Evolutionary conservation across 2,888 invertebrate species (phyloP).

Genomic region (Nineta flava): DNA sequence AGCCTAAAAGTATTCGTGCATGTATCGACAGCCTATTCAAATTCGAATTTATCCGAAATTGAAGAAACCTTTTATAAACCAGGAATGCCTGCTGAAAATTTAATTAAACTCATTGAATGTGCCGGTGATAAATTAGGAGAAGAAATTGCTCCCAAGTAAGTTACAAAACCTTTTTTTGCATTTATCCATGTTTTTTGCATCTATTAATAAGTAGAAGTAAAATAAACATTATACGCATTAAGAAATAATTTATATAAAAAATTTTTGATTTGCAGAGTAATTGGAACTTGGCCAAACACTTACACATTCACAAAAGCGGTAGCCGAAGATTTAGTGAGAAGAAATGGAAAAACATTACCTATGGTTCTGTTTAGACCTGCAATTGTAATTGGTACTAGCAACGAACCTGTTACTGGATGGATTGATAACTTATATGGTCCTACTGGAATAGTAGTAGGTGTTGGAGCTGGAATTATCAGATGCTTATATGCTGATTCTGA

Average conservation of each 20-base stretch:
- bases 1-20: conserved; percentile 40
- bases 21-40: conserved; percentile 41
- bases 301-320: conserved; percentile 85
- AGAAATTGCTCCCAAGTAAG: conserved; percentile 40
- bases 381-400: conserved; percentile 27
- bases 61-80: conserved; percentile 38
- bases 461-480: conserved; percentile 41
- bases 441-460: conserved; percentile 34
- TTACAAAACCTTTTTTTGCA: conserved; percentile 7
- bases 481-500: conserved; percentile 34
- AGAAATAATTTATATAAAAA: neutral
- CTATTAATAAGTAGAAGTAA: neutral
- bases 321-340: conserved; percentile 59
- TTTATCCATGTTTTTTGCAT: neutral
- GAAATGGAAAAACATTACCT: conserved; percentile 53
- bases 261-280: conserved; percentile 30
- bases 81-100: conserved; percentile 32
- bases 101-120: conserved; percentile 32
- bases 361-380: conserved; percentile 75
- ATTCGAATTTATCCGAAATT: conserved; percentile 30
- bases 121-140: conserved; percentile 34
- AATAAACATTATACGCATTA: too few relatives aligned
- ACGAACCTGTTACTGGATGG: conserved; percentile 32
- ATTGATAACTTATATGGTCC: conserved; percentile 55
- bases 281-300: conserved; percentile 72